These are phyloP conservation scores for Falco berigora DNA, from an alignment of 2,797 vertebrate genomes.

Conservation along the genomic window DNA sequence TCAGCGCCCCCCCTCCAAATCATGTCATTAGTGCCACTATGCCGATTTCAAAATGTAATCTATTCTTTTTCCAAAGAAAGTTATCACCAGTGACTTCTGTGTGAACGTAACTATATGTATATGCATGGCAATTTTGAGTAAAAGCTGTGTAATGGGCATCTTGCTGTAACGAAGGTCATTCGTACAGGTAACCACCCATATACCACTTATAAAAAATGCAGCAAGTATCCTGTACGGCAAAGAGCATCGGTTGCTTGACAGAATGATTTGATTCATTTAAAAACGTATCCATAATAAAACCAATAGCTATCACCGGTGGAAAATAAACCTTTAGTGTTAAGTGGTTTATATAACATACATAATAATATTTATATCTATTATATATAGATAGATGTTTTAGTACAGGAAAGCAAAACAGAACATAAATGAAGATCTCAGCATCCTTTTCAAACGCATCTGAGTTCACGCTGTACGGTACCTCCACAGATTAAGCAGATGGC, in stretches of 20 bases:
- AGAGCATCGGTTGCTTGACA: background rate
- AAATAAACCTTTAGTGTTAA: background rate
- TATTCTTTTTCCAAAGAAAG: background rate
- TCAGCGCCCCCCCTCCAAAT: background rate
- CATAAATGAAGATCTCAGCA: background rate
- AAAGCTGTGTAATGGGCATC: background rate
- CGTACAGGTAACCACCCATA: background rate
- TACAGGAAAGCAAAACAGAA: background rate
- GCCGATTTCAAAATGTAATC: background rate
- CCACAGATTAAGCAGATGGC: conserved; percentile 96
- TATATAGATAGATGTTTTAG: background rate
- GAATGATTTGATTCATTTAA: background rate
- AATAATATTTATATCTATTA: too few relatives aligned
- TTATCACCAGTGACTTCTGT: background rate
- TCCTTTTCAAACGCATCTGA: background rate
- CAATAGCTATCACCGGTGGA: background rate
- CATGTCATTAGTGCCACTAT: background rate
- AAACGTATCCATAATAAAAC: background rate
- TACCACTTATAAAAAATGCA: background rate
- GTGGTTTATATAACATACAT: background rate
- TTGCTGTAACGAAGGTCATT: background rate
- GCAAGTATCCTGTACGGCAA: background rate
- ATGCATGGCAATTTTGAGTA: background rate
- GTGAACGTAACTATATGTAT: background rate
- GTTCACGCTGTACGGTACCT: conserved; percentile 70